Evolutionary conservation across 2,113 vertebrate genomes (phyloP).

Genomic region (Gobius niger): DNA sequence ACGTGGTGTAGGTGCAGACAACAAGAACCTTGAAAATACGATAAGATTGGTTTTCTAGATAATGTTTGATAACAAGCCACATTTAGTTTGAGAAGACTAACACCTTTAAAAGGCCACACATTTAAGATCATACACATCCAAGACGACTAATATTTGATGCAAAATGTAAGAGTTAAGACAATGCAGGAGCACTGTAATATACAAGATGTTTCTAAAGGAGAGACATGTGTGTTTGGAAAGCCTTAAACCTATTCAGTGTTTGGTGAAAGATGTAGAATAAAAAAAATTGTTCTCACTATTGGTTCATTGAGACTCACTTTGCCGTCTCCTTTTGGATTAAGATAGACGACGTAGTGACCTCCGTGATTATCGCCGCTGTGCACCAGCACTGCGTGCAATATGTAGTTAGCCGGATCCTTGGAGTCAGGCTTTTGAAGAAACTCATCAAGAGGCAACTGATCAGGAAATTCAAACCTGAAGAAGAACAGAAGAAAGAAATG

Average conservation of each 20-base stretch:
- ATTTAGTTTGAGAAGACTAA: too few relatives aligned
- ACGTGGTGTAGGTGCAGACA: neutral
- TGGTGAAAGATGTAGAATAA: slow-evolving; percentile 39
- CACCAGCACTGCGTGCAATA: slow-evolving; percentile 95
- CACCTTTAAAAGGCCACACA: too few relatives aligned
- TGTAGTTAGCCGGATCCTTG: slow-evolving; percentile 98
- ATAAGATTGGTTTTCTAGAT: too few relatives aligned
- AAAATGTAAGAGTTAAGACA: neutral
- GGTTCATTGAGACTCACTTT: slow-evolving; percentile 90
- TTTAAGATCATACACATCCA: too few relatives aligned
- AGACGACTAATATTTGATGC: too few relatives aligned
- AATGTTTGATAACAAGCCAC: too few relatives aligned
- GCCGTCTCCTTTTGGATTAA: slow-evolving; percentile 97
- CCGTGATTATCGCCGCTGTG: slow-evolving; percentile 99
- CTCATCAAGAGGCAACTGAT: slow-evolving; percentile 95
- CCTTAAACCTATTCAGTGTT: too few relatives aligned
- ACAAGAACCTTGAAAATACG: neutral
- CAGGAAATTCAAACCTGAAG: slow-evolving; percentile 95
- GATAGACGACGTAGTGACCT: slow-evolving; percentile 98
- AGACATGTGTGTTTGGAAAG: too few relatives aligned
- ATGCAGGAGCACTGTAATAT: slow-evolving; percentile 3
- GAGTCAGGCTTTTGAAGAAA: slow-evolving; percentile 98
- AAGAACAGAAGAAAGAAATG: neutral
- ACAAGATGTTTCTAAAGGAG: too few relatives aligned
- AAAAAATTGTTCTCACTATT: slow-evolving; percentile 72